phyloP scores from a whole-genome alignment of 2,888 invertebrate genomes.

The Cephus pygmeus region DNA sequence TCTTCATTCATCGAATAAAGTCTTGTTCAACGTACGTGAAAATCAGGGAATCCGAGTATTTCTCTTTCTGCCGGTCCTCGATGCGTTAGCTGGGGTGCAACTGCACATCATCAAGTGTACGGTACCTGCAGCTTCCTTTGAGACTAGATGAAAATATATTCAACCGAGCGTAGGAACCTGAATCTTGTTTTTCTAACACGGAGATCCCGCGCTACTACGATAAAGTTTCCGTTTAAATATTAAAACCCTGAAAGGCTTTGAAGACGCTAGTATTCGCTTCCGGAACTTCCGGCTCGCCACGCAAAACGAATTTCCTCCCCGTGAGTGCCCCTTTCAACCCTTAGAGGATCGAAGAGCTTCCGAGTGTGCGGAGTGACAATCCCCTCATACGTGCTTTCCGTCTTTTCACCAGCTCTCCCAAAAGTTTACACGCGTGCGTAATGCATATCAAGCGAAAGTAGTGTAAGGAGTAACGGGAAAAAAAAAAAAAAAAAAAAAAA shows the following conservation, averaged over 20 bases:
- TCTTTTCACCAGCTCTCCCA: not conserved
- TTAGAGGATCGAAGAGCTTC: not conserved
- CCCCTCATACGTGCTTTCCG: not conserved
- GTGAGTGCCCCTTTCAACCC: not conserved
- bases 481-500: not conserved
- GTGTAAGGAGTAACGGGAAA: not conserved
- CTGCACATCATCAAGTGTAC: not conserved
- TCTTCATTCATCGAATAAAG: not conserved
- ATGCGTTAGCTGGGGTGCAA: not conserved
- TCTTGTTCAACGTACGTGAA: not conserved
- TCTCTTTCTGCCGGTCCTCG: not conserved
- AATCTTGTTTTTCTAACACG: not conserved
- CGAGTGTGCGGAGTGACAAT: not conserved
- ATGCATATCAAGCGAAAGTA: not conserved
- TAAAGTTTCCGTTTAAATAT: not conserved
- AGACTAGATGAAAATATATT: not conserved
- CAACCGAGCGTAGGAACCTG: not conserved
- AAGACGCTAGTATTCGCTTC: not conserved
- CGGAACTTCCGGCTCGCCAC: not conserved
- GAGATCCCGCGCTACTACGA: not conserved
- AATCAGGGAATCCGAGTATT: not conserved
- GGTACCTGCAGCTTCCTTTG: not conserved
- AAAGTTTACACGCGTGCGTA: not conserved
- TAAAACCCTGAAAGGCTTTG: not conserved
- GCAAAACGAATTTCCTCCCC: not conserved